These are phyloP conservation scores for Arremon aurantiirostris DNA, from an alignment of 2,797 vertebrate species.

Conservation along the genomic window DNA sequence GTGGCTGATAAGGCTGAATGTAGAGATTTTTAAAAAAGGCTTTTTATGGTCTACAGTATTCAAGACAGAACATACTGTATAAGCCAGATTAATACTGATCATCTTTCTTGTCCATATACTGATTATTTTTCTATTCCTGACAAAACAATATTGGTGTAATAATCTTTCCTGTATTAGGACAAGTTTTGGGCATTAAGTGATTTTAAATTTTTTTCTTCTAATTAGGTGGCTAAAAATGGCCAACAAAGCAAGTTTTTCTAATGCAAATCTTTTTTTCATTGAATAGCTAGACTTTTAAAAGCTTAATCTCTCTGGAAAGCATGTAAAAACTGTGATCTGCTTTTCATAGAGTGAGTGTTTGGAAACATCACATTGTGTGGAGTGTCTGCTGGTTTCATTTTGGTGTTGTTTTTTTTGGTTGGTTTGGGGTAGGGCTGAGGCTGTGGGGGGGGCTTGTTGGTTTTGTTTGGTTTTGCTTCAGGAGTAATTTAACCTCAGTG, in stretches of 20 bases:
- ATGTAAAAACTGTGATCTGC: neutral
- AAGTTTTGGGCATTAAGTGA: neutral
- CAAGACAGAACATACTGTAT: neutral
- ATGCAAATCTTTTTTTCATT: neutral
- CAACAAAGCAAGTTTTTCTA: neutral
- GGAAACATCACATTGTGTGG: neutral
- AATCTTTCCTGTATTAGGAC: neutral
- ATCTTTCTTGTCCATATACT: neutral
- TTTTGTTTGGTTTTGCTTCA: neutral
- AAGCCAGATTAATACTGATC: neutral
- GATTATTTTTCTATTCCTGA: neutral
- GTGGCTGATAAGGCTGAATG: neutral
- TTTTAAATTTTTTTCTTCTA: neutral
- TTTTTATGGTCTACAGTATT: neutral
- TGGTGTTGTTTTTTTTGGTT: neutral
- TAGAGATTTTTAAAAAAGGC: neutral
- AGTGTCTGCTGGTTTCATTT: neutral
- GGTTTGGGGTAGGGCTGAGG: neutral
- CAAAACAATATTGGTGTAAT: neutral
- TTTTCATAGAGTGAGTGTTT: neutral
- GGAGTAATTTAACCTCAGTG: neutral
- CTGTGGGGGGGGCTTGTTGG: neutral
- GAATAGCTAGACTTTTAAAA: neutral
- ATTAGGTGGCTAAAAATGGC: neutral
- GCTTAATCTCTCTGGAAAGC: neutral